Percentiles rank a stretch among this genome's conserved stretches.
These are phyloP conservation scores for Lepidonotus clava DNA, from an alignment of 2,888 invertebrate genomes.

Conservation along the genomic window DNA sequence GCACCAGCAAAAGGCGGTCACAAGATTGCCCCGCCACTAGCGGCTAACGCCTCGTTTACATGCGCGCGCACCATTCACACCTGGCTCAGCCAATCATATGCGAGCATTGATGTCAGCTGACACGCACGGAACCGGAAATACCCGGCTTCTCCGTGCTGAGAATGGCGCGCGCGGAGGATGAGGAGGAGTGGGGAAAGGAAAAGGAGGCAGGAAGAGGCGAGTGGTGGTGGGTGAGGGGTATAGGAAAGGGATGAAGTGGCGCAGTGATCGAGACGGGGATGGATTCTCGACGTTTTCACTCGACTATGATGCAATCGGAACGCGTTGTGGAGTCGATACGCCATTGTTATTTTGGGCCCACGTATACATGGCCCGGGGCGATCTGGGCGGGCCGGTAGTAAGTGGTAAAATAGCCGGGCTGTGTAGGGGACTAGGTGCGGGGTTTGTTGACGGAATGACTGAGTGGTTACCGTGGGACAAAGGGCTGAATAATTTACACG, in stretches of 20 bases:
- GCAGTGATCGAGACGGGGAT: background rate
- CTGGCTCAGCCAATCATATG: conserved; percentile 25
- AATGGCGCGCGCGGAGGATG: background rate
- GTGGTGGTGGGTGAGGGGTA: background rate
- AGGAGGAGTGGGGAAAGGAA: background rate
- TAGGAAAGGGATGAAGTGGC: background rate
- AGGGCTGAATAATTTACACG: conserved; percentile 29
- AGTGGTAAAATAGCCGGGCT: background rate
- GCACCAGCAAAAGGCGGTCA: too few species aligned
- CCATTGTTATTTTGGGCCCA: background rate
- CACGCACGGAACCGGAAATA: background rate
- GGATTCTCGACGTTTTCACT: background rate
- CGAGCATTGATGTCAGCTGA: conserved; percentile 38
- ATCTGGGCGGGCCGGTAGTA: background rate
- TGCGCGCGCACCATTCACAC: conserved; percentile 44
- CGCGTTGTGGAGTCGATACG: background rate
- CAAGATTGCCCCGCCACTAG: too few species aligned
- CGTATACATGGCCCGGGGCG: background rate
- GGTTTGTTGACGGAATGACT: conserved; percentile 10
- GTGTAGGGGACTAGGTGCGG: conserved; percentile 3
- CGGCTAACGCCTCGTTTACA: background rate
- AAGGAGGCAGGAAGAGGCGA: background rate
- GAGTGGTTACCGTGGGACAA: conserved; percentile 17
- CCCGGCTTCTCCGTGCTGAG: background rate
- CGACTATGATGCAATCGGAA: background rate